Base-by-base conservation (phyloP, 2,113 vertebrate genomes). In the Hyaena hyaena region DNA sequence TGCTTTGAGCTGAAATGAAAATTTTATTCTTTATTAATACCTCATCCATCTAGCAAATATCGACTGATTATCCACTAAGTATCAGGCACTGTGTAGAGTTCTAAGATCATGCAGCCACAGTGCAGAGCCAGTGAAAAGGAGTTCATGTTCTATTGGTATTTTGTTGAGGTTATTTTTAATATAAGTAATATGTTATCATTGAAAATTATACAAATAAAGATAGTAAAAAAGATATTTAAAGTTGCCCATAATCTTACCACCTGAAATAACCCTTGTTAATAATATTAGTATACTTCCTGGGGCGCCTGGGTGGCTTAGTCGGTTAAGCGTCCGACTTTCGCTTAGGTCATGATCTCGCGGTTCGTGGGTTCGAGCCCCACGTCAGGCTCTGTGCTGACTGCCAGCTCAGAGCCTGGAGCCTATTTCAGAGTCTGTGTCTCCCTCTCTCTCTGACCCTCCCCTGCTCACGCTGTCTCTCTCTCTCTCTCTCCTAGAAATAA, bases 201-300 rank as follows among this genome's bases (percentile, higher is more conserved):
- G 65, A 86, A 82, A 89, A 24, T 28, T 91, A 5, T 26, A 21
- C 45, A 68, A 81, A 55, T 69, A 71, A 23, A 88, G 53, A n/a
- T 58, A 91, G 68, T 88, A 10, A 80, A 50, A 77, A 93, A 76
- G 31, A 48, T 79, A 88, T 31, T 93, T 95, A 55, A 96, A 80
- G 31, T 89, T 45, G 4, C 21, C 48, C 8, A 19, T 93, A 68
- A 48, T 55, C 28, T 80, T 31, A 15, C 63, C 39, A n/a, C 39
- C 31, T 80, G 94, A 92, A 94, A 68, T 96, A 81, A 89, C 48
- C 26, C 45, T 66, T 73, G 16, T 87, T 91, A 58, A 17, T 92
- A 55, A 53, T 61, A 21, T 71, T 68, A 76, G 23, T 90, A 35
- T 81, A 89, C 83, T 93, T 80, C 43, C 48, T 90, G 39, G 39